Percentiles rank a stretch among this genome's conserved stretches.
These are phyloP conservation scores for Rhyacichthys aspro DNA, from an alignment of 2,797 vertebrate genomes.

Conservation along the genomic window DNA sequence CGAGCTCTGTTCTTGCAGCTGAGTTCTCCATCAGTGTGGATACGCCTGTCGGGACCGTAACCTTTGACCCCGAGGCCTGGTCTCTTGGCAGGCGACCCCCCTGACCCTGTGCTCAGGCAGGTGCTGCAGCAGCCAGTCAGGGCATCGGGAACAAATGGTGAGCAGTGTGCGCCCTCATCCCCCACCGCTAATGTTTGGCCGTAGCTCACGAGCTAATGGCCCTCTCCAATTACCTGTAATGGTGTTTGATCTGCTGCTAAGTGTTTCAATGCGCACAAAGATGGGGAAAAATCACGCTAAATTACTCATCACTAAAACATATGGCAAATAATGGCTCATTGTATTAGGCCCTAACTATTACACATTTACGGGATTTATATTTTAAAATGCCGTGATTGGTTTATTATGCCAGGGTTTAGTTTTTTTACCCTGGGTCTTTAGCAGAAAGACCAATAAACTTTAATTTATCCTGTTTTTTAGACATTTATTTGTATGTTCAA, in stretches of 20 bases:
- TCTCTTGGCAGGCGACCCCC: constrained; percentile 65
- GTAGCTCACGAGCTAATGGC: constrained; percentile 59
- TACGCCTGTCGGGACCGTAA: constrained; percentile 69
- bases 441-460: too few species aligned
- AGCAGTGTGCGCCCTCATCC: constrained; percentile 26
- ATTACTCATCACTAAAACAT: constrained; percentile 22
- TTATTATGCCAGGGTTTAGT: neutral
- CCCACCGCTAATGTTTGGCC: constrained; percentile 58
- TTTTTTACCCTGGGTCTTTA: too few species aligned
- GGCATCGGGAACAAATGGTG: constrained; percentile 68
- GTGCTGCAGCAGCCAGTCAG: constrained; percentile 62
- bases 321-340: constrained; percentile 12
- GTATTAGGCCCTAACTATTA: neutral
- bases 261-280: constrained; percentile 59
- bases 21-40: constrained; percentile 72
- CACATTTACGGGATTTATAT: neutral
- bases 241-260: constrained; percentile 66
- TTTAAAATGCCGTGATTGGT: neutral
- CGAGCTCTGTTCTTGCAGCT: constrained; percentile 67
- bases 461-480: too few species aligned
- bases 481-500: too few species aligned
- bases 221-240: constrained; percentile 72
- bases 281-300: constrained; percentile 7
- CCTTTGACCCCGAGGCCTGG: constrained; percentile 63
- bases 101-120: constrained; percentile 59